Conservation (phyloP, 2,888 invertebrate species). For the Drosophila pegasa region DNA sequence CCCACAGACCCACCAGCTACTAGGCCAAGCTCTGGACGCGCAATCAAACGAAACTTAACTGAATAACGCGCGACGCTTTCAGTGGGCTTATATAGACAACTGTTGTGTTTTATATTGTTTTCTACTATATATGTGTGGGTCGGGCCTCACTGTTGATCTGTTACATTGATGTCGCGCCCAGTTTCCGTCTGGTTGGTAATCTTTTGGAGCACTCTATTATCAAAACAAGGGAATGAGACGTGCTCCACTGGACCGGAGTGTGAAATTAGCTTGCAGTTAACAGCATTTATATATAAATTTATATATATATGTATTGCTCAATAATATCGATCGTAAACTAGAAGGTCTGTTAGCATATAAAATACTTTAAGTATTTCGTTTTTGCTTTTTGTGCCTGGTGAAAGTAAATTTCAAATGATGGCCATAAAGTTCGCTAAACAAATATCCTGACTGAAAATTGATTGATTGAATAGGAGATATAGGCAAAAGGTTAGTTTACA, state of each 20-base stretch:
- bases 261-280: conserved; percentile 4
- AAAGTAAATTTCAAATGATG: background rate
- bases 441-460: background rate
- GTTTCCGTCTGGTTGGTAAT: conserved; percentile 26
- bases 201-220: conserved; percentile 9
- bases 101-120: conserved; percentile 23
- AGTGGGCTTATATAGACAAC: conserved; percentile 62
- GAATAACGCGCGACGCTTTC: conserved; percentile 59
- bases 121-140: conserved; percentile 23
- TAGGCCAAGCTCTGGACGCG: conserved; percentile 43
- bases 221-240: conserved; percentile 29
- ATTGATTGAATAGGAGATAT: background rate
- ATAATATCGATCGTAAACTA: conserved; percentile 6
- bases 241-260: conserved; percentile 12
- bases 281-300: background rate
- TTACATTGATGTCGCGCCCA: conserved; percentile 42
- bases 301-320: background rate
- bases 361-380: background rate
- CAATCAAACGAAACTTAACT: conserved; percentile 40
- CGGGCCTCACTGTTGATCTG: conserved; percentile 26
- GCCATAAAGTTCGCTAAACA: background rate
- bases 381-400: background rate
- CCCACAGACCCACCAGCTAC: conserved; percentile 16
- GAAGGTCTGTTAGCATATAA: background rate
- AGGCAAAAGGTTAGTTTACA: background rate